Conservation (phyloP, 2,113 vertebrate genomes). For the Macquaria ambigua region DNA sequence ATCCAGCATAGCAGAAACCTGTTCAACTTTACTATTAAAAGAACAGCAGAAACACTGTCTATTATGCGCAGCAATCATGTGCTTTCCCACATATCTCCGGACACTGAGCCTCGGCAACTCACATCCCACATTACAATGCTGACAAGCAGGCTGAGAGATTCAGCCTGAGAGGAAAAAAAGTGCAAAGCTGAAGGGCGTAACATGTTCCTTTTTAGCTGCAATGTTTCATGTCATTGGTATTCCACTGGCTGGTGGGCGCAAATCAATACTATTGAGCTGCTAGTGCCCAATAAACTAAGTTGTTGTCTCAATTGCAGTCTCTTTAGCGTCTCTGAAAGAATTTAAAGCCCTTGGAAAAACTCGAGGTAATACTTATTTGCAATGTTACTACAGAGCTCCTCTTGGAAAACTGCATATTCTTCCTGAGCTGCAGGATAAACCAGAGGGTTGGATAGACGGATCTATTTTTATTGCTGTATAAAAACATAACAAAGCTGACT, state of each 20-base stretch:
- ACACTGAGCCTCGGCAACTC: slow-evolving; percentile 18
- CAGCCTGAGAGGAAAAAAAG: slow-evolving; percentile 4
- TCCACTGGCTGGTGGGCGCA: slow-evolving; percentile 64
- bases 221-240: slow-evolving; percentile 81
- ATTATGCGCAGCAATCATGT: not conserved
- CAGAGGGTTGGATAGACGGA: not conserved
- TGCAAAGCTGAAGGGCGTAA: slow-evolving; percentile 54
- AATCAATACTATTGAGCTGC: slow-evolving; percentile 82
- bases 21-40: slow-evolving; percentile 29
- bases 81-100: not conserved
- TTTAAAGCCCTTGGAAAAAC: slow-evolving; percentile 58
- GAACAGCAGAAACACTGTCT: not conserved
- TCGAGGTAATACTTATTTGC: slow-evolving; percentile 36
- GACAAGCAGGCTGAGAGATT: slow-evolving; percentile 26
- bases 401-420: slow-evolving; percentile 26
- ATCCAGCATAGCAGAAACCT: slow-evolving; percentile 10
- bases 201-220: slow-evolving; percentile 66
- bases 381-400: not conserved
- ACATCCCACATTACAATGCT: slow-evolving; percentile 32
- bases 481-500: slow-evolving; percentile 3
- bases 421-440: not conserved
- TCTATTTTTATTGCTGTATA: not conserved
- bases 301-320: slow-evolving; percentile 84
- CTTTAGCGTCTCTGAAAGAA: slow-evolving; percentile 71
- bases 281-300: slow-evolving; percentile 81